Evolutionary conservation across 2,888 invertebrate species (phyloP), one percentile per base, ranked within the genome.

Genomic region (Hypolimnas misippus): DNA sequence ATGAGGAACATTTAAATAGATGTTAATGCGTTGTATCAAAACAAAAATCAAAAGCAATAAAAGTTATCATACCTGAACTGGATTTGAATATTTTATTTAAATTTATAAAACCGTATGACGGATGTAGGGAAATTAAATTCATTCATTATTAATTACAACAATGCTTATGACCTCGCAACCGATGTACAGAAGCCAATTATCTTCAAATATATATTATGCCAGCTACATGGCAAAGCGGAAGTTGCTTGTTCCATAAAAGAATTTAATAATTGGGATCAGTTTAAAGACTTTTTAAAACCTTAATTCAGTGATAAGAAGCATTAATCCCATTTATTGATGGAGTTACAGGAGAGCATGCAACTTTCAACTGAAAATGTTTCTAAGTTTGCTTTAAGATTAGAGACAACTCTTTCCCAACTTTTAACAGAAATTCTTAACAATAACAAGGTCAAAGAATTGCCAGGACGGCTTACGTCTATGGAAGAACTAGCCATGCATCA

Each of bases 401-500:
- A 75, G 58, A 70, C 74, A 0, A 68, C 52, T 6, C 44, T 73
- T 0, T 70, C 73, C 4, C 62, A 74, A 66, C 17, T 76, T 3
- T 21, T 74, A 0, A 75, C 71, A 0, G 72, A 75, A 58, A 64
- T 75, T 0, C 7, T 74, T 3, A 62, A 66, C 1, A 31, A 29
- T 12, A 31, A 16, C 10, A 56, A 46, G 17, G 8, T n/a, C 25
- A 46, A 17, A 46, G 38, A 57, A 25, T n/a, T 57, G 4, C 1
- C 63, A 2, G 73, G 70, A 3, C 62, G 71, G 0, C 62, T 62
- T 2, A 71, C 72, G 2, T 70, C 72, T 3, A 74, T 73, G 73
- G 69, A 73, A 31, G 75, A 73, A 3, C 21, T 74, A 16, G 73
- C 71, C 14, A 64, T 74, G 0, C 65, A 72, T 29, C 53, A 52